Percentiles rank a stretch among this genome's conserved stretches.
phyloP scores from a whole-genome alignment of 2,888 invertebrate genomes.

The Spilosoma lubricipeda region DNA sequence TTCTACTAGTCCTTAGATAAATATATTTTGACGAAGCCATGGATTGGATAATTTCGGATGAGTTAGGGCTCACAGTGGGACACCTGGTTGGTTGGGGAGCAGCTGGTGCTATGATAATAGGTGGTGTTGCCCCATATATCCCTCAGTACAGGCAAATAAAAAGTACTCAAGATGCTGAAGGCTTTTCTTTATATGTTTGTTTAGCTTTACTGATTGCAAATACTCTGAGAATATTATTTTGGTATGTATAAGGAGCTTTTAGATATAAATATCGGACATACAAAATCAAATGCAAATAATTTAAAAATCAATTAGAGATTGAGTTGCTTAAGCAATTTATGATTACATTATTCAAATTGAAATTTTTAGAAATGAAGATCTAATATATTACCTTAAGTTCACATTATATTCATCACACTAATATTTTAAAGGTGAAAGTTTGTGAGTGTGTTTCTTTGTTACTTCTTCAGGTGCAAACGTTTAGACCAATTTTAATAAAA shows the following conservation, averaged over 20 bases:
- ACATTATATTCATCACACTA: no score
- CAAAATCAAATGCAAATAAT: background rate
- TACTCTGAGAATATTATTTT: slow-evolving; percentile 98
- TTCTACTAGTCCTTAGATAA: slow-evolving; percentile 22
- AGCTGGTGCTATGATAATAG: slow-evolving; percentile 96
- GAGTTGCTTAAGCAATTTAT: background rate
- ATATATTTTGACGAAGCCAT: slow-evolving; percentile 68
- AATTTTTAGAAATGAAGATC: background rate
- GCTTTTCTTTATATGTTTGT: slow-evolving; percentile 99
- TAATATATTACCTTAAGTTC: background rate
- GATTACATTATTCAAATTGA: background rate
- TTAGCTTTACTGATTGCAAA: slow-evolving; percentile 98
- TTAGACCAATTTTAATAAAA: no score
- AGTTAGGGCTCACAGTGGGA: slow-evolving; percentile 90
- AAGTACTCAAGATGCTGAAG: slow-evolving; percentile 96
- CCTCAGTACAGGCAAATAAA: slow-evolving; percentile 98
- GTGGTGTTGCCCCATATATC: slow-evolving; percentile 97
- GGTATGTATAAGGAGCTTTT: slow-evolving; percentile 88
- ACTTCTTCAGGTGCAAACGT: no score
- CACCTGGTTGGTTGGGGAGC: slow-evolving; percentile 93
- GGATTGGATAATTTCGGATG: slow-evolving; percentile 93
- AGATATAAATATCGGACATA: background rate
- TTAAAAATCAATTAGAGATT: background rate
- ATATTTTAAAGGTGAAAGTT: no score
- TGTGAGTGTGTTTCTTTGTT: no score